These are phyloP conservation scores for Plebejus melissa DNA, from an alignment of 2,888 invertebrate species.

Conservation along the genomic window DNA sequence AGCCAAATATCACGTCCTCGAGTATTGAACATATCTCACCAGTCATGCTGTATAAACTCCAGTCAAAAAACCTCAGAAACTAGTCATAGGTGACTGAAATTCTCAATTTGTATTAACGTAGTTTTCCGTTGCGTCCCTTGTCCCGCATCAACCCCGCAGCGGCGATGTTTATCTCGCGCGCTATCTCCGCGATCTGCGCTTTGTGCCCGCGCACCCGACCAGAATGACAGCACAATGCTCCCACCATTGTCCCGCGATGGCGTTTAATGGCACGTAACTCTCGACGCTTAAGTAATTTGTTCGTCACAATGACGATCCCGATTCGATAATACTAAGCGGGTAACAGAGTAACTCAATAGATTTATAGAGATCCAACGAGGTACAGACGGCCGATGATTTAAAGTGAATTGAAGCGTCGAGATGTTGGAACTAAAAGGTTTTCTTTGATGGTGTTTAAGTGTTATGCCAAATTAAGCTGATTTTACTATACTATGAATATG, in stretches of 20 bases:
- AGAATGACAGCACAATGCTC: slow-evolving; percentile 8
- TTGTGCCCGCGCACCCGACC: slow-evolving; percentile 14
- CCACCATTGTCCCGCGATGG: slow-evolving; percentile 4
- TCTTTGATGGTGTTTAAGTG: background rate
- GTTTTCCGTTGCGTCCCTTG: background rate
- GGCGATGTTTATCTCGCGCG: slow-evolving; percentile 8
- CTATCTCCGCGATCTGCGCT: slow-evolving; percentile 3
- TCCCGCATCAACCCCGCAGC: background rate
- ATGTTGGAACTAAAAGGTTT: background rate
- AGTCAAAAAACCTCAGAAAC: no score
- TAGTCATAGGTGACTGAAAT: no score
- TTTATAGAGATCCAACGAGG: background rate
- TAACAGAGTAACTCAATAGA: background rate
- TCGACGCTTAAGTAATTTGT: slow-evolving; percentile 13
- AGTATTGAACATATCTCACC: no score
- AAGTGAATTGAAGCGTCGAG: background rate
- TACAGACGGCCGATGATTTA: background rate
- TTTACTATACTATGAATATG: background rate
- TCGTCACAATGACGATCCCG: slow-evolving; percentile 9
- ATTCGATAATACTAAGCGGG: slow-evolving; percentile 1
- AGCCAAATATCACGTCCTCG: no score
- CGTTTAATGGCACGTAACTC: slow-evolving; percentile 9
- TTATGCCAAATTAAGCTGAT: background rate
- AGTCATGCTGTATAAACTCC: no score
- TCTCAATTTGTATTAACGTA: background rate